Evolutionary conservation across 2,113 vertebrate genomes (phyloP), one percentile per base, ranked within the genome.

Genomic region (Chamaetylas fuelleborni): DNA sequence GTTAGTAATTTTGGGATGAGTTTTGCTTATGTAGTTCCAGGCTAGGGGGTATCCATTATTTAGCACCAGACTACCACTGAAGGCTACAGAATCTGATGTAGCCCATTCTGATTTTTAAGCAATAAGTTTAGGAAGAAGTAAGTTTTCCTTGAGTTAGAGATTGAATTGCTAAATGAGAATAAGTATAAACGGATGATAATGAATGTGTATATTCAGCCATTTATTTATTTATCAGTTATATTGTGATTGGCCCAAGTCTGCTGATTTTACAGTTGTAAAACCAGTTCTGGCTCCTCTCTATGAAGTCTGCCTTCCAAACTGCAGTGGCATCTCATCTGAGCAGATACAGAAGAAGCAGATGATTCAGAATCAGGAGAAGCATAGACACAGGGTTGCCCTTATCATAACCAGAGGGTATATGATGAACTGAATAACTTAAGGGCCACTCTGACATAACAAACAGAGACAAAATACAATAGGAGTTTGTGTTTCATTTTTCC

Each of bases 281-380:
- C 71, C 34, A 83, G 80, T 95, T 96, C 62, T 91, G 95, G 40
- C 66, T 96, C 34, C 62, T 90, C 69, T 93, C 36, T 70, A 25
- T 43, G 91, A 90, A 94, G 33, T 82, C 43, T 73, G 8, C 61
- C 50, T 89, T 42, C 61, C 60, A 45, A 72, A 61, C 61, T 70
- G 43, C 64, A 34, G 60, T 69, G 74, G 45, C 69, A 9, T 58
- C 38, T 66, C 18, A 33, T 87, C 48, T 71, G 23, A 43, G 80
- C 31, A 72, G 60, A 83, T 50, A 5, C 19, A 82, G 57, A 64
- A 61, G 60, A 31, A 81, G 14, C 22, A 80, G 45, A 70, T 48
- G 23, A 69, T n/a, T 43, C 73, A 76, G 67, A 83, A 80, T 71
- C 58, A 26, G 66, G 38, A 81, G 51, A 81, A 76, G 34, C 40